These are phyloP conservation scores for Caenorhabditis virilis DNA, from an alignment of 2,888 invertebrate species.

Conservation along the genomic window DNA sequence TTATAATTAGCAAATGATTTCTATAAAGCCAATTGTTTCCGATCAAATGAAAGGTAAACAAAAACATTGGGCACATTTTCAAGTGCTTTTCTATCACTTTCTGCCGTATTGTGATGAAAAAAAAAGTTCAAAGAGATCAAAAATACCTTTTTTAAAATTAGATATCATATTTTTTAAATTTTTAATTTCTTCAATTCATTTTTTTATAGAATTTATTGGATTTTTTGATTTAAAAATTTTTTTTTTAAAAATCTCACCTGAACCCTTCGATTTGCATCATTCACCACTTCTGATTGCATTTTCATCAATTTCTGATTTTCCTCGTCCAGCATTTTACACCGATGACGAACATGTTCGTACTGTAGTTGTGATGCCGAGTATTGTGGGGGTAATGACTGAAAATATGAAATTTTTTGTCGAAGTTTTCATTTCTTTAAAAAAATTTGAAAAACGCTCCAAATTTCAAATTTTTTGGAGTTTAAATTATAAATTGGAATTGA, in stretches of 20 bases:
- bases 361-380: constrained; percentile 42
- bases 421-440: no score
- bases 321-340: constrained; percentile 51
- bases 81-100: no score
- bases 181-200: background rate
- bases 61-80: no score
- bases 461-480: background rate
- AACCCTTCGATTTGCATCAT: constrained; percentile 56
- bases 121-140: constrained; percentile 22
- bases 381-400: constrained; percentile 20
- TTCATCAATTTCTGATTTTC: constrained; percentile 60
- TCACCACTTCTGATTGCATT: constrained; percentile 53
- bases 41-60: no score
- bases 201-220: no score
- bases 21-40: no score
- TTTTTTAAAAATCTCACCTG: constrained; percentile 49
- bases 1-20: no score
- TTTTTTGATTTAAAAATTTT: no score
- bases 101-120: no score
- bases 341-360: constrained; percentile 44
- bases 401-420: background rate
- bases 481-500: no score
- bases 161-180: background rate
- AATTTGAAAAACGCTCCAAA: no score
- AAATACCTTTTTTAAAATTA: constrained; percentile 11